phyloP scores from a whole-genome alignment of 2,113 vertebrate genomes.

The Todiramphus chloris region DNA sequence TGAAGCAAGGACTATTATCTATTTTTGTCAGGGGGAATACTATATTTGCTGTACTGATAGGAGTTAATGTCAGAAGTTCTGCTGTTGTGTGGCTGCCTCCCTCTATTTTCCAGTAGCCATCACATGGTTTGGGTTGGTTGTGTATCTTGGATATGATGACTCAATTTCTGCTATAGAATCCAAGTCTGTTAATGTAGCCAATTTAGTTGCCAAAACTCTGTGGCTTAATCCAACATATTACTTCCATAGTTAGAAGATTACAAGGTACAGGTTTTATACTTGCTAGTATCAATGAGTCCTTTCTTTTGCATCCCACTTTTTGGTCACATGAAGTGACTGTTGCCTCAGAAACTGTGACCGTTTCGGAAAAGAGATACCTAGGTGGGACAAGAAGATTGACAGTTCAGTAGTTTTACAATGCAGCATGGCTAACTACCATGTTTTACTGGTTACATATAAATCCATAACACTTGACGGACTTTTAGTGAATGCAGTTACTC shows the following conservation, averaged over 20 bases:
- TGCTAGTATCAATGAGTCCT: background rate
- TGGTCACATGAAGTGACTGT: background rate
- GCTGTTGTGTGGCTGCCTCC: background rate
- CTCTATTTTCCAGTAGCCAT: background rate
- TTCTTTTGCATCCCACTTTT: background rate
- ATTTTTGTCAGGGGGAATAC: background rate
- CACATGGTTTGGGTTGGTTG: background rate
- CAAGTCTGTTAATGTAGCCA: background rate
- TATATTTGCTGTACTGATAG: background rate
- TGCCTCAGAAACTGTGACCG: background rate
- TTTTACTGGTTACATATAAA: background rate
- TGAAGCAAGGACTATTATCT: background rate
- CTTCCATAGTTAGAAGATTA: background rate
- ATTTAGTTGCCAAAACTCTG: background rate
- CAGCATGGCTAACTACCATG: background rate
- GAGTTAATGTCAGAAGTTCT: background rate
- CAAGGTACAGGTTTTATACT: background rate
- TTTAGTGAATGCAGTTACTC: background rate
- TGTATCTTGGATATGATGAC: background rate
- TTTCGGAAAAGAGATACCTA: background rate
- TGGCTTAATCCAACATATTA: background rate
- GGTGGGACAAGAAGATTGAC: background rate
- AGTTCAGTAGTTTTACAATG: background rate
- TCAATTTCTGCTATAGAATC: background rate
- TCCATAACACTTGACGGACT: background rate